These are phyloP conservation scores for Amphipoea oculea DNA, from an alignment of 2,888 invertebrate genomes.

Conservation along the genomic window DNA sequence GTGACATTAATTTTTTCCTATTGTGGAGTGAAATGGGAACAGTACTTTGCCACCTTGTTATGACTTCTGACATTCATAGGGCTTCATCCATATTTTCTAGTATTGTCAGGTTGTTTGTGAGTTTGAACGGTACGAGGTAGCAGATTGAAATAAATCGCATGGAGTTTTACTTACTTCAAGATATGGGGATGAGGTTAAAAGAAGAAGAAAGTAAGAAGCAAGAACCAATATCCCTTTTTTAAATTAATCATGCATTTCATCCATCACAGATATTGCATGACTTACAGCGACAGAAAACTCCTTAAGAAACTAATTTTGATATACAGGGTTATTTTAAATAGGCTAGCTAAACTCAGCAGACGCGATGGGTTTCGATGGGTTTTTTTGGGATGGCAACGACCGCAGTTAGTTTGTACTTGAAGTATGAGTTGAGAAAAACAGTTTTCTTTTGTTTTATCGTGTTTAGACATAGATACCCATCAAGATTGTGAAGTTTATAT, in stretches of 20 bases:
- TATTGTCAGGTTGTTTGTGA: conserved; percentile 48
- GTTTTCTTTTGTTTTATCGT: too few species aligned
- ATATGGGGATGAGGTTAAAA: too few species aligned
- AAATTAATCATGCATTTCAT: background rate
- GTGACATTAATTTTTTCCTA: conserved; percentile 53
- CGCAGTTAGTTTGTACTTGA: too few species aligned
- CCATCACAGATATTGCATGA: background rate
- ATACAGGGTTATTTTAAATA: too few species aligned
- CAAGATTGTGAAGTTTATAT: too few species aligned
- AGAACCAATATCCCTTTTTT: background rate
- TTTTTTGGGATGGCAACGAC: too few species aligned
- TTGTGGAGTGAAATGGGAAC: conserved; percentile 60
- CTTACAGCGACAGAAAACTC: background rate
- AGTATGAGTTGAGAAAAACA: too few species aligned
- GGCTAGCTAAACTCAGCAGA: too few species aligned
- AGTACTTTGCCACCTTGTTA: conserved; percentile 73
- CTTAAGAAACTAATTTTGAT: background rate
- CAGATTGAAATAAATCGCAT: background rate
- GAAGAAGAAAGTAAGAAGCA: background rate
- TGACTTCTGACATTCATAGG: conserved; percentile 81
- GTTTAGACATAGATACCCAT: too few species aligned
- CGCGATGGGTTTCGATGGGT: too few species aligned
- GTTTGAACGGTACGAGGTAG: conserved; percentile 11
- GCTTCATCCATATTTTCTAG: conserved; percentile 75
- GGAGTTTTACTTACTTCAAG: background rate